A percentile compares a stretch with the other conserved stretches of the same genome.
These are phyloP conservation scores for Pammene aurita DNA, from an alignment of 2,888 invertebrate genomes.

Conservation along the genomic window DNA sequence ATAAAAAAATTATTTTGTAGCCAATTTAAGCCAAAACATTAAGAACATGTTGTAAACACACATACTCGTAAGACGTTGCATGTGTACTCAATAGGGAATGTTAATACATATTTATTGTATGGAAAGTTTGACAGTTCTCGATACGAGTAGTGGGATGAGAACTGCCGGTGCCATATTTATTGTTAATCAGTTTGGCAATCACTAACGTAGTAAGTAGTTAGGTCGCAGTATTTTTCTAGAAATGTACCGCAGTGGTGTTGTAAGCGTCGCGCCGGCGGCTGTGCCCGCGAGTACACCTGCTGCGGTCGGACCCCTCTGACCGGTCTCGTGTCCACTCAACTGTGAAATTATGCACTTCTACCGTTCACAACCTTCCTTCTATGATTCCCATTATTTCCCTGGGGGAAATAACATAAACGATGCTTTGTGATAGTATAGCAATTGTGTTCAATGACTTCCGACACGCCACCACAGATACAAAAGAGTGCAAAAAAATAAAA, in stretches of 20 bases:
- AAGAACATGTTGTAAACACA: too few species aligned
- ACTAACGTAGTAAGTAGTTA: background rate
- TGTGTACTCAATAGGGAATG: too few species aligned
- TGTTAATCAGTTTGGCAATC: background rate
- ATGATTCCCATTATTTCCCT: conserved; percentile 26
- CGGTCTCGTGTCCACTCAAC: conserved; percentile 70
- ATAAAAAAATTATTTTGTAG: too few species aligned
- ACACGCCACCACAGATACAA: background rate
- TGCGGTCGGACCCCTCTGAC: conserved; percentile 69
- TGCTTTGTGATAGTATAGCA: background rate
- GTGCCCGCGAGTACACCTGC: conserved; percentile 65
- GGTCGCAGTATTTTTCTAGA: background rate
- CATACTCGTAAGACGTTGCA: too few species aligned
- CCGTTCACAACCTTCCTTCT: conserved; percentile 49
- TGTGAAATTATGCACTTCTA: conserved; percentile 79
- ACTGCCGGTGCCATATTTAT: too few species aligned
- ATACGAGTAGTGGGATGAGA: too few species aligned
- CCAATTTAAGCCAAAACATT: too few species aligned
- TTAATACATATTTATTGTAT: too few species aligned
- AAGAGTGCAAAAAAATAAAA: background rate
- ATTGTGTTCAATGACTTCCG: conserved; percentile 5
- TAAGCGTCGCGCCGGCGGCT: conserved; percentile 16
- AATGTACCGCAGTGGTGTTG: background rate
- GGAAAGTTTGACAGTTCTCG: too few species aligned
- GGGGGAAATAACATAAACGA: conserved; percentile 5